Evolutionary conservation across 2,113 vertebrate genomes (phyloP).

Genomic region (Crocuta crocuta): DNA sequence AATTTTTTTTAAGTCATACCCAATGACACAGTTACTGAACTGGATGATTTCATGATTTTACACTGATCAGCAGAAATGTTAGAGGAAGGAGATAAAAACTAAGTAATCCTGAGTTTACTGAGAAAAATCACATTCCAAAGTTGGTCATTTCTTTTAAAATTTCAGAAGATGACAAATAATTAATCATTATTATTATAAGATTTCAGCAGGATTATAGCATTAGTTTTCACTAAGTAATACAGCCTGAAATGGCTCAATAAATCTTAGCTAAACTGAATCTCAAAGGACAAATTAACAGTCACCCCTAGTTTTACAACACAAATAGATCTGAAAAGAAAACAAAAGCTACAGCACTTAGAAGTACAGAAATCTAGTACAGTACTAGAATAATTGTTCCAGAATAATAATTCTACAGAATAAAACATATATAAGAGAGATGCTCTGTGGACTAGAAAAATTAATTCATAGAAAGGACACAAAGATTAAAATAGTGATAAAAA

Average conservation of each 20-base stretch:
- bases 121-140: constrained; percentile 65
- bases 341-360: not conserved
- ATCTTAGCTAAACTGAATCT: constrained; percentile 73
- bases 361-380: not conserved
- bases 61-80: not conserved
- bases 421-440: not conserved
- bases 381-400: not conserved
- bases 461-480: not conserved
- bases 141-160: constrained; percentile 57
- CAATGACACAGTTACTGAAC: constrained; percentile 36
- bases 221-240: constrained; percentile 68
- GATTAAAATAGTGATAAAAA: constrained; percentile 60
- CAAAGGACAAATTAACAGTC: constrained; percentile 74
- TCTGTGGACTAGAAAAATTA: not conserved
- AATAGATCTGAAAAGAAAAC: constrained; percentile 46
- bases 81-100: constrained; percentile 17
- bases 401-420: not conserved
- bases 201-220: constrained; percentile 63
- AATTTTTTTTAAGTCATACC: constrained; percentile 16
- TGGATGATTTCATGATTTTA: constrained; percentile 42
- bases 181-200: constrained; percentile 72
- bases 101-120: constrained; percentile 7
- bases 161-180: constrained; percentile 63
- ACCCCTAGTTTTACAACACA: constrained; percentile 68
- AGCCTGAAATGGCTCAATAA: constrained; percentile 71